Evolutionary conservation across 2,797 vertebrate species (phyloP).

Genomic region (Arrhamphus sclerolepis): DNA sequence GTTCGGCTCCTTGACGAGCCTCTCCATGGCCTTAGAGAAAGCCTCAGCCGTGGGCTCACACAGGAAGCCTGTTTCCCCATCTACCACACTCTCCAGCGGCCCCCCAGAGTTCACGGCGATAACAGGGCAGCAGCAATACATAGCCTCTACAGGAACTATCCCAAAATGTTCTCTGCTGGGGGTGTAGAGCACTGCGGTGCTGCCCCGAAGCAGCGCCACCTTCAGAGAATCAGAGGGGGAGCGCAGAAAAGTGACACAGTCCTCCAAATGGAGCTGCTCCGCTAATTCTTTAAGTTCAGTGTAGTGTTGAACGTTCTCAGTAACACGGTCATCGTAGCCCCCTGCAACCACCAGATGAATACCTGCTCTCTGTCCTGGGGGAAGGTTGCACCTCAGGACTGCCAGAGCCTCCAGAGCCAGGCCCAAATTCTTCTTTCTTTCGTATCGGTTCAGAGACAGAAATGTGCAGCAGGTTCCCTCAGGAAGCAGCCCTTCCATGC

Average conservation of each 20-base stretch:
- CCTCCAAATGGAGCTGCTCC: constrained; percentile 77
- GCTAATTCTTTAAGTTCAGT: constrained; percentile 85
- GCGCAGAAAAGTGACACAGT: constrained; percentile 88
- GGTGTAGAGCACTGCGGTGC: constrained; percentile 91
- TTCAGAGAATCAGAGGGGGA: constrained; percentile 93
- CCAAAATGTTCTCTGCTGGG: constrained; percentile 97
- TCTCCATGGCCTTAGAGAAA: constrained; percentile 91
- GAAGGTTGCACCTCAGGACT: constrained; percentile 77
- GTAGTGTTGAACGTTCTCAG: constrained; percentile 92
- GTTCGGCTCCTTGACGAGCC: constrained; percentile 83
- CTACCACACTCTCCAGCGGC: constrained; percentile 89
- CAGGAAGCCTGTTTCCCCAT: constrained; percentile 90
- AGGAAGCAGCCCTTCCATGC: constrained; percentile 82
- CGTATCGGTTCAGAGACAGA: constrained; percentile 96
- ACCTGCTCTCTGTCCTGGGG: constrained; percentile 74
- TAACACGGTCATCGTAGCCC: constrained; percentile 91
- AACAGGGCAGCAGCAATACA: constrained; percentile 94
- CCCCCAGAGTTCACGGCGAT: constrained; percentile 94
- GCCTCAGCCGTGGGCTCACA: constrained; percentile 84
- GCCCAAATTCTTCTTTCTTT: constrained; percentile 93
- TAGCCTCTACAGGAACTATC: constrained; percentile 96
- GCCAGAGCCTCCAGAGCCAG: constrained; percentile 88
- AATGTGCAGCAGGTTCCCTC: constrained; percentile 84
- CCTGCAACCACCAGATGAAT: constrained; percentile 93
- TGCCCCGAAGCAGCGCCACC: constrained; percentile 84